Percentiles rank a stretch among this genome's conserved stretches.
Conservation (phyloP, 2,797 vertebrate genomes). For the Pelodytes ibericus region DNA sequence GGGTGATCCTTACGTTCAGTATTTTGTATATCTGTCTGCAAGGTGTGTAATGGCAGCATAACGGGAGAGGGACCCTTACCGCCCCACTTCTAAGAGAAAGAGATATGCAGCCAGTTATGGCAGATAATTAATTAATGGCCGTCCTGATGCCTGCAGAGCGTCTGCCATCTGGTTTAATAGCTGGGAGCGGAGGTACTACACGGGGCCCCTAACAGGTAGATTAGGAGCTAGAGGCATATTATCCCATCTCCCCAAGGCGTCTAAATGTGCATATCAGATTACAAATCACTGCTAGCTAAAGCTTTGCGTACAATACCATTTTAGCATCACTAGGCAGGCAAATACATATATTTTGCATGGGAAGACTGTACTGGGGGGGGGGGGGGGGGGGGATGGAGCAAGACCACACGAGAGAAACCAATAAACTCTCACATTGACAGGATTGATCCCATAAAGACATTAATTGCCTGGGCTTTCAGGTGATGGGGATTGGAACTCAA, state of each 20-base stretch:
- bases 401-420: not conserved
- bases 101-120: not conserved
- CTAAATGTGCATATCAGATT: not conserved
- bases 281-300: not conserved
- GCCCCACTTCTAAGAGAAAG: not conserved
- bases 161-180: conserved; percentile 11
- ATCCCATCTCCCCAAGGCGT: not conserved
- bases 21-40: not conserved
- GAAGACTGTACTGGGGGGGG: not conserved
- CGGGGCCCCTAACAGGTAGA: conserved; percentile 8
- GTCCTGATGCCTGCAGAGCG: conserved; percentile 18
- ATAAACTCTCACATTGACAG: conserved; percentile 25
- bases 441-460: not conserved
- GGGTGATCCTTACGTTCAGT: too few relatives aligned
- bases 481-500: conserved; percentile 19
- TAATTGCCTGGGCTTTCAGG: conserved; percentile 9
- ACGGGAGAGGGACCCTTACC: not conserved
- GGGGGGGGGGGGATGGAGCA: not conserved
- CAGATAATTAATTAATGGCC: conserved; percentile 26
- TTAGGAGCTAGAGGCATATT: not conserved
- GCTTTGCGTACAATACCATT: not conserved
- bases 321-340: not conserved
- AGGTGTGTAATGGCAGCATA: not conserved
- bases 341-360: not conserved
- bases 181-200: not conserved